Evolutionary conservation across 2,797 vertebrate genomes (phyloP).

Genomic region (Alauda arvensis): DNA sequence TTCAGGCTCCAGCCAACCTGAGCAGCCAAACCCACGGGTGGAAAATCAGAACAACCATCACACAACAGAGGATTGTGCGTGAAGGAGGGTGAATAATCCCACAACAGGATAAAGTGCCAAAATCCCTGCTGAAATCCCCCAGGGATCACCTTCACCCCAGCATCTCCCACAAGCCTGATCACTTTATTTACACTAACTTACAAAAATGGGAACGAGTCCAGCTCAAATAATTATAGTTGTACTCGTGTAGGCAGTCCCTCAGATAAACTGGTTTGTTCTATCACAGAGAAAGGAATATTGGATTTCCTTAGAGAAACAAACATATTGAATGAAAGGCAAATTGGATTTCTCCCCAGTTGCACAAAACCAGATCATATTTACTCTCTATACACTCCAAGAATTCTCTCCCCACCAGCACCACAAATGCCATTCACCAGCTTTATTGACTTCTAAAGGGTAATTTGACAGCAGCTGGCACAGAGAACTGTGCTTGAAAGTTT

Average conservation of each 20-base stretch:
- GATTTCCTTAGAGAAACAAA: constrained; percentile 32
- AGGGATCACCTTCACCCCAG: background rate
- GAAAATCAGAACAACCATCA: background rate
- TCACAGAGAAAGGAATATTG: constrained; percentile 9
- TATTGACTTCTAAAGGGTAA: constrained; percentile 31
- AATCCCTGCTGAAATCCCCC: background rate
- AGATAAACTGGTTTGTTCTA: constrained; percentile 19
- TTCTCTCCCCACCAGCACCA: constrained; percentile 25
- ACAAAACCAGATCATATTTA: constrained; percentile 46
- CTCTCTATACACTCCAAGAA: background rate
- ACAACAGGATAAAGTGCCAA: background rate
- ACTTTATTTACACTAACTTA: constrained; percentile 35
- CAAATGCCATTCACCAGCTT: constrained; percentile 33
- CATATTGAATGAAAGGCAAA: constrained; percentile 31
- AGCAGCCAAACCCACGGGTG: background rate
- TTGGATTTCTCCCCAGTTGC: constrained; percentile 46
- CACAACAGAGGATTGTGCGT: background rate
- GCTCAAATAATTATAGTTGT: background rate
- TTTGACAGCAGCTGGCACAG: constrained; percentile 34
- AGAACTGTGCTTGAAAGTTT: constrained; percentile 27
- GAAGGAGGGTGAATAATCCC: background rate
- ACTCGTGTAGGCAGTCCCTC: background rate
- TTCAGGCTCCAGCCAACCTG: background rate
- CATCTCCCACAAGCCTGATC: background rate
- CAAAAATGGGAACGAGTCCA: background rate